Evolutionary conservation across 2,888 invertebrate genomes (phyloP), one percentile per base, ranked within the genome.

Genomic region (Sipha maydis): DNA sequence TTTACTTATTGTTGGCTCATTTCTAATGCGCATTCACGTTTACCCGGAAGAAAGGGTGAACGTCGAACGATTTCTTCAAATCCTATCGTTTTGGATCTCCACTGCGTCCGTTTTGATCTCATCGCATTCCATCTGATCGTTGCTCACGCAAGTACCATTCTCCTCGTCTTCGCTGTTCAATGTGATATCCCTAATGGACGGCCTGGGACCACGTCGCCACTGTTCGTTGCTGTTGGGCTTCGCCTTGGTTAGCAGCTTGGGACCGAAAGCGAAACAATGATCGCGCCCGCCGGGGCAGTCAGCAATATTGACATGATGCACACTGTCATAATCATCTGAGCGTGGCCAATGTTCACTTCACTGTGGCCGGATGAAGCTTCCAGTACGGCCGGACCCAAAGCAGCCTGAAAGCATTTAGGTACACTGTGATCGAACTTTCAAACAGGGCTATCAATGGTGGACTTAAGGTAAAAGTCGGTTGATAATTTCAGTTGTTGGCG

Each of bases 101-200:
- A 28, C n/a, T 34, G n/a, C n/a, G 1, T 31, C 79, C 73, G 75
- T 19, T 28, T 34, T 71, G 11, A 28, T 25, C 79, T 19, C 8
- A 25, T 86, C 86, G 25, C 71, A 67, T 9, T 86, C 86, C 56
- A 28, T 11, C 61, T 28, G 86, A 7, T 79, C 86, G 56, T 79
- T 79, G 79, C 71, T 79, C 69, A 38, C 85, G 38, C 21, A 21
- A 3, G 78, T 86, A 8, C 94, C 90, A 96, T 96, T 91, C 96
- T 96, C 91, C 34, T 88, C 88, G 75, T 88, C 88, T 25, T 82
- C 80, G 61, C 69, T 69, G 77, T 78, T 78, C 92, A 97, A 96
- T 90, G 96, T 96, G 90, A 97, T 97, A 92, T 97, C 97, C 80
- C 97, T 94, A 89, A 97, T 95, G 0, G 97, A 97, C 7, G 96